These are phyloP conservation scores for Epirrita christyi DNA, from an alignment of 2,888 invertebrate genomes.

Conservation along the genomic window DNA sequence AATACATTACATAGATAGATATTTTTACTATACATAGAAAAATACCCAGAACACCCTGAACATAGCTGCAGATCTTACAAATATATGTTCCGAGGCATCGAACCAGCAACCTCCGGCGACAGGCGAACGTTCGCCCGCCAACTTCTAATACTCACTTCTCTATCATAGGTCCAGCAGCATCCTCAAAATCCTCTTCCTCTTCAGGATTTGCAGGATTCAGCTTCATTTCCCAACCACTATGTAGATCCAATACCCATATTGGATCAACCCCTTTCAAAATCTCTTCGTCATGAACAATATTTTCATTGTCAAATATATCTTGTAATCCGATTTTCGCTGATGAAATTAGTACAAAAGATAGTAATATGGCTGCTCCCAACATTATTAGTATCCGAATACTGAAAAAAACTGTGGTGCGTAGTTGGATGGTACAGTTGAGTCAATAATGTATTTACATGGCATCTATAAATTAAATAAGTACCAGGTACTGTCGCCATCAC, in stretches of 20 bases:
- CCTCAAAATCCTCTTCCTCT: conserved; percentile 48
- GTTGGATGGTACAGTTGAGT: background rate
- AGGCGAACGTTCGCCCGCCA: too few species aligned
- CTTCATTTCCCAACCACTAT: conserved; percentile 44
- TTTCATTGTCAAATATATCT: background rate
- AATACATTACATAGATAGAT: too few species aligned
- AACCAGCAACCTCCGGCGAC: too few species aligned
- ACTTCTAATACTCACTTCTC: conserved; percentile 43
- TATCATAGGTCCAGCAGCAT: conserved; percentile 39
- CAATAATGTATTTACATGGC: background rate
- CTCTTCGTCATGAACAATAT: background rate
- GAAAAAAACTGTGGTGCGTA: background rate
- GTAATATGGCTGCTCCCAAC: background rate
- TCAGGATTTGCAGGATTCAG: conserved; percentile 42
- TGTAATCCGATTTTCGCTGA: background rate
- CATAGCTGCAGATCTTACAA: too few species aligned
- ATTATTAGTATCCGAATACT: background rate
- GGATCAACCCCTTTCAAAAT: conserved; percentile 20
- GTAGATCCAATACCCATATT: conserved; percentile 56
- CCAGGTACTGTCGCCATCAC: too few species aligned
- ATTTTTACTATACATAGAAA: too few species aligned
- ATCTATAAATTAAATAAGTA: background rate
- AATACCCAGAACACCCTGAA: too few species aligned
- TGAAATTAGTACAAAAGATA: background rate
- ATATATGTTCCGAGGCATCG: too few species aligned